Evolutionary conservation across 2,113 vertebrate genomes (phyloP), one percentile per base, ranked within the genome.

Genomic region (Caranx ignobilis): DNA sequence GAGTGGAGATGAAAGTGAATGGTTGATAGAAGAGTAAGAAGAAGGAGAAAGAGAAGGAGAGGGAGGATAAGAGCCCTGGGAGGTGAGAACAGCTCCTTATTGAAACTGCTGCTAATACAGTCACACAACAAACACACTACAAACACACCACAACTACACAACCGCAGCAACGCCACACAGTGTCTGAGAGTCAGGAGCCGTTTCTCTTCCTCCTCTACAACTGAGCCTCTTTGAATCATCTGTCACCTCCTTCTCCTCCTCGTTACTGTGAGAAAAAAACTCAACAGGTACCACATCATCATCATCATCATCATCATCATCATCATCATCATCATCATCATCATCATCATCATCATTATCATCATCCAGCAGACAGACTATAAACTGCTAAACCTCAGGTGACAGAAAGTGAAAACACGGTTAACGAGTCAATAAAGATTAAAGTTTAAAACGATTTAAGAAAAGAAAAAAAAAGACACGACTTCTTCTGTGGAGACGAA

Each of bases 1-100:
- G 79, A 63, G 54, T 31, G n/a, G 31, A 83, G 85, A 87, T 90
- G 72, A 90, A 89, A 90, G 88, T 48, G 72, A 82, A 86, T 81
- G 71, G 74, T 26, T 81, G 81, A 87, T 69, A 71, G 59, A 84
- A 50, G 79, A 45, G 43, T 64, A 45, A 74, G 71, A 82, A 59
- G 26, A 26, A 26, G 26, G 26, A 26, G 26, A 26, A 26, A 26
- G 26, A 26, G 26, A 26, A 26, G 26, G 26, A 26, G 26, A 26
- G 26, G 26, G 26, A 26, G 26, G 26, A 26, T 26, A 26, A 26
- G 75, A 82, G 45, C 48, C 81, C 71, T 31, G 32, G 81, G 75
- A 87, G 74, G 70, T 71, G 45, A 47, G 45, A 77, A 48, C 26
- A 45, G 72, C 55, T 77, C 73, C 39, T 59, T 11, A 71, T 79